Evolutionary conservation across 2,888 invertebrate genomes (phyloP), one percentile per base, ranked within the genome.

Genomic region (Omphaloscelis lunosa): DNA sequence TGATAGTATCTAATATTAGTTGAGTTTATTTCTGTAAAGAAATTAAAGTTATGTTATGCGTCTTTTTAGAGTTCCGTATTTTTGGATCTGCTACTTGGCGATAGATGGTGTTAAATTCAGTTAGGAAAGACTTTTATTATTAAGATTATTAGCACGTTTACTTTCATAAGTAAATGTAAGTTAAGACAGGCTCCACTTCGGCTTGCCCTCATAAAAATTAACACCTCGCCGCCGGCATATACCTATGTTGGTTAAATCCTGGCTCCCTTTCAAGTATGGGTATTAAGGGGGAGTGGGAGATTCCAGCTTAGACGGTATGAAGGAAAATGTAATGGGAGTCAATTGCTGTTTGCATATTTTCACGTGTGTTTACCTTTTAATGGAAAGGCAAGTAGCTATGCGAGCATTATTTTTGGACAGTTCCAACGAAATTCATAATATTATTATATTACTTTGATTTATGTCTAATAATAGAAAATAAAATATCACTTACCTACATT

Each of bases 201-300:
- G 34, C 34, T 34, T 34, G 0, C 34, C 34, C 34, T 34, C 4
- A 3, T 34, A 34, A 3, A 34, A 34, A 34, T 34, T 34, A 34
- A 34, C 34, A 34, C 34, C 34, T 34, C 34, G 34, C 34, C 34
- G 34, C 34, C 5, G 29, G 34, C 48, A 72, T 15, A 27, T 81
- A 74, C 27, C 75, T 81, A 45, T 87, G 88, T 90, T 83, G 87
- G 87, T 85, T 88, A 90, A 90, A 91, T 88, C 86, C 83, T 85
- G 79, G 83, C 77, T 80, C 84, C 78, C 85, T 85, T 83, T 81
- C 75, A 83, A 80, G 77, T 70, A 81, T 78, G 68, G 61, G 72
- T 83, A 82, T 90, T 89, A 90, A 88, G 81, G 88, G 73, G 86
- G 77, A 88, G 87, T 66, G 65, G 61, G 23, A 62, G 27, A 66